Base-by-base conservation (phyloP, 1,140 invertebrate species). In the Macrobrachium nipponense region DNA sequence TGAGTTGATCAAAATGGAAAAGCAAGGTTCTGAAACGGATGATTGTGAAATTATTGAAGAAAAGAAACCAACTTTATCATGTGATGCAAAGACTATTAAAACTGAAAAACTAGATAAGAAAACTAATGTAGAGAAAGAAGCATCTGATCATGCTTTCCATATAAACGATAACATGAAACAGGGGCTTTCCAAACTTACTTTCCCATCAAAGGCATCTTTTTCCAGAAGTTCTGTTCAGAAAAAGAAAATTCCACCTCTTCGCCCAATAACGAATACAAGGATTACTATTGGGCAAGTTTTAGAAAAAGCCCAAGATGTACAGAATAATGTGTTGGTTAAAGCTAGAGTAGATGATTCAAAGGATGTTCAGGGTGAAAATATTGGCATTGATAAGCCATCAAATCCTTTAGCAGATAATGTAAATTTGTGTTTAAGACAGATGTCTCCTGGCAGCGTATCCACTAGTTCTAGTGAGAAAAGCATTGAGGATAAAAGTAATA, bases 151-250 rank as follows among this genome's bases (percentile, higher is more conserved):
- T 58, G 23, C 60, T 10, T 86, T 86, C 59, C 83, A 86, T 23
- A 80, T 86, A 62, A 85, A 73, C 72, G 82, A 68, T 79, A 85
- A 68, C 14, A 85, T 85, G 75, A 85, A 85, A 73, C 70, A 80
- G 59, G 83, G 78, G 2, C 70, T 86, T 11, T 86, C 83, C 59
- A 61, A 73, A 64, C 66, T 86, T 59, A 51, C 83, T 36, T 86
- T 73, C 58, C 83, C 83, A 36, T 80, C 77, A 12, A 86, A 86
- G 61, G 44, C 11, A 43, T 11, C 77, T 17, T 43, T 18, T 20
- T 43, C 83, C 20, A 23, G 66, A 23, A 27, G 12, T 5, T 27
- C 23, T 23, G 20, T n/a, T 27, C 83, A 60, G 23, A 86, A 86
- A 59, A 86, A 86, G 43, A 66, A 15, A n/a, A 59, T 72, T 14